Percentiles rank a stretch among this genome's conserved stretches.
These are phyloP conservation scores for Tetragnatha versicolor DNA, from an alignment of 1,140 invertebrate genomes.

Conservation along the genomic window DNA sequence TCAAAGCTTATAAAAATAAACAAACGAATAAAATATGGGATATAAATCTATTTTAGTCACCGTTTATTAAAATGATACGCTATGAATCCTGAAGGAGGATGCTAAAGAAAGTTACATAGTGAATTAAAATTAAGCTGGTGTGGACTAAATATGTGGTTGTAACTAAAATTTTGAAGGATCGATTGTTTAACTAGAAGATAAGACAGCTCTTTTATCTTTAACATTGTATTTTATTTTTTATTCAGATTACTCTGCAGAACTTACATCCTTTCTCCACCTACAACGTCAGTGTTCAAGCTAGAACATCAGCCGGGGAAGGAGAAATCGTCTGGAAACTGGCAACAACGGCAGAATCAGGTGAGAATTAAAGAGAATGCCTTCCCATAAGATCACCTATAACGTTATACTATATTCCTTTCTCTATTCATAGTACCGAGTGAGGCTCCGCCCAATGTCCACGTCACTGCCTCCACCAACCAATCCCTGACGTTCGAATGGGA, in stretches of 20 bases:
- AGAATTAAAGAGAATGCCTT: not conserved
- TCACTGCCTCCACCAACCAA: not conserved
- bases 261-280: slow-evolving; percentile 26
- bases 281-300: slow-evolving; percentile 35
- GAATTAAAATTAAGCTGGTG: too few species aligned
- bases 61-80: too few species aligned
- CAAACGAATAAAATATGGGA: too few species aligned
- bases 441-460: slow-evolving; percentile 11
- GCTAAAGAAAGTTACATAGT: too few species aligned
- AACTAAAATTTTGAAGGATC: too few species aligned
- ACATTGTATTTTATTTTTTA: not conserved
- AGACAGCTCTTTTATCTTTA: not conserved
- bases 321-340: not conserved
- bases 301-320: slow-evolving; percentile 33
- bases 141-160: too few species aligned
- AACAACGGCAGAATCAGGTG: slow-evolving; percentile 19
- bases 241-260: slow-evolving; percentile 31
- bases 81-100: too few species aligned
- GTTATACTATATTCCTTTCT: not conserved
- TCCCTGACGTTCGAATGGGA: slow-evolving; percentile 28
- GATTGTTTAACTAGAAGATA: too few species aligned
- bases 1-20: too few species aligned
- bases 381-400: not conserved
- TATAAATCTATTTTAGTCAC: too few species aligned
- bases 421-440: slow-evolving; percentile 11